Conservation (phyloP, 1,140 invertebrate genomes). For the Cyclargus thomasi region DNA sequence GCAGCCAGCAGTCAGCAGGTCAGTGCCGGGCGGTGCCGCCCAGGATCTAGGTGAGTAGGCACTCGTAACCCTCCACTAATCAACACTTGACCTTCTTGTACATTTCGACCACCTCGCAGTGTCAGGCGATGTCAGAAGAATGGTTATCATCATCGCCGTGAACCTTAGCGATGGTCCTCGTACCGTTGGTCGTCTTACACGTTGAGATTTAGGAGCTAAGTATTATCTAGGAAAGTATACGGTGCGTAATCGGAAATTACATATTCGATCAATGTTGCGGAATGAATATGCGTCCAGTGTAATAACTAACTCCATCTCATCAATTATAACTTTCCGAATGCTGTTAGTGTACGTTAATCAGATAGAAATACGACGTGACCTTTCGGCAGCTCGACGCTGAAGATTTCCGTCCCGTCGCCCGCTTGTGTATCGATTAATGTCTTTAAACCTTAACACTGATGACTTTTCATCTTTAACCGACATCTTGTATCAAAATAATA, state of each 20-base stretch:
- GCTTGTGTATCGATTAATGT: not conserved
- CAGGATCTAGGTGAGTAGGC: slow-evolving; percentile 32
- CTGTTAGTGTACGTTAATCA: not conserved
- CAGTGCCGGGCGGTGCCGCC: slow-evolving; percentile 26
- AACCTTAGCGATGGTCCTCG: not conserved
- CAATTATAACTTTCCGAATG: too few species aligned
- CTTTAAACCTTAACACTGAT: not conserved
- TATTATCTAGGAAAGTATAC: too few species aligned
- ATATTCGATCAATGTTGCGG: too few species aligned
- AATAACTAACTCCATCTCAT: too few species aligned
- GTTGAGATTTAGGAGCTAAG: too few species aligned
- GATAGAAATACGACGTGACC: not conserved
- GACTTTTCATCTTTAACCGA: not conserved
- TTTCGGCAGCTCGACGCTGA: not conserved
- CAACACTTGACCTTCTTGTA: slow-evolving; percentile 20
- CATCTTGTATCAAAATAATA: not conserved
- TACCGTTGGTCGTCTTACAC: not conserved
- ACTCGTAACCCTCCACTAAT: slow-evolving; percentile 23
- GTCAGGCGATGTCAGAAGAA: not conserved
- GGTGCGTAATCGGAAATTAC: too few species aligned
- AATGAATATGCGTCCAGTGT: too few species aligned
- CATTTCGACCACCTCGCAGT: not conserved
- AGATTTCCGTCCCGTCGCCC: not conserved
- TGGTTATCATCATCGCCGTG: not conserved
- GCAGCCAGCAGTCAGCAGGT: slow-evolving; percentile 36